Evolutionary conservation across 1,140 invertebrate species (phyloP).

Genomic region (Venustaconcha ellipsiformis): DNA sequence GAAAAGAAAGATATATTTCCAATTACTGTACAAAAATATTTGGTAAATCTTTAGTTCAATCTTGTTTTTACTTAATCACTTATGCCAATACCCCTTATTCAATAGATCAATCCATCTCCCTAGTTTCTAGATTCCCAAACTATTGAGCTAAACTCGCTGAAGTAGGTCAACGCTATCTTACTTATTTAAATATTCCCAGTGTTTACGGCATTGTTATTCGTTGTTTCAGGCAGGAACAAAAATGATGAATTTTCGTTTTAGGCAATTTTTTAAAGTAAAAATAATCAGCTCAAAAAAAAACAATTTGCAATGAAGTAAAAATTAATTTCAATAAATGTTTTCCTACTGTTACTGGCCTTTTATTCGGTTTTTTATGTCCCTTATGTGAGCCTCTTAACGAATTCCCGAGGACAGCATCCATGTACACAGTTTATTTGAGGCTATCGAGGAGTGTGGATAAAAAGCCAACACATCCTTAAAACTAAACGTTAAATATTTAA

Average conservation of each 20-base stretch:
- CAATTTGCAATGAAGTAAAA: not conserved
- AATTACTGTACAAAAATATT: not conserved
- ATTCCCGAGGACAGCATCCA: slow-evolving; percentile 8
- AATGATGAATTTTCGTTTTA: too few species aligned
- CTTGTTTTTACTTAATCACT: not conserved
- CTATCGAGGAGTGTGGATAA: not conserved
- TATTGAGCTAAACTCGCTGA: slow-evolving; percentile 13
- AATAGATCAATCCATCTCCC: slow-evolving; percentile 8
- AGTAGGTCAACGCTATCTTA: slow-evolving; percentile 10
- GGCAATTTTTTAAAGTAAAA: too few species aligned
- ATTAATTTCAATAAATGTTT: not conserved
- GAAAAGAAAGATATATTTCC: too few species aligned
- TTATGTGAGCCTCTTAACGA: not conserved
- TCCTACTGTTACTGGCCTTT: not conserved
- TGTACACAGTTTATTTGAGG: slow-evolving; percentile 9
- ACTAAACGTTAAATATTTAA: too few species aligned
- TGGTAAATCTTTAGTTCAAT: not conserved
- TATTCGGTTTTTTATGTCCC: not conserved
- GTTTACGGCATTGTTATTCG: not conserved
- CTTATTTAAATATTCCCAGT: slow-evolving; percentile 14
- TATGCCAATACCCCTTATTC: not conserved
- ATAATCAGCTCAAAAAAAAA: too few species aligned
- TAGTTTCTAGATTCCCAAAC: slow-evolving; percentile 7
- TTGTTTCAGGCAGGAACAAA: too few species aligned
- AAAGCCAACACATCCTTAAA: too few species aligned